These are phyloP conservation scores for Anthopleura xanthogrammica DNA, from an alignment of 92 coral and sea anemone genomes.

Conservation along the genomic window DNA sequence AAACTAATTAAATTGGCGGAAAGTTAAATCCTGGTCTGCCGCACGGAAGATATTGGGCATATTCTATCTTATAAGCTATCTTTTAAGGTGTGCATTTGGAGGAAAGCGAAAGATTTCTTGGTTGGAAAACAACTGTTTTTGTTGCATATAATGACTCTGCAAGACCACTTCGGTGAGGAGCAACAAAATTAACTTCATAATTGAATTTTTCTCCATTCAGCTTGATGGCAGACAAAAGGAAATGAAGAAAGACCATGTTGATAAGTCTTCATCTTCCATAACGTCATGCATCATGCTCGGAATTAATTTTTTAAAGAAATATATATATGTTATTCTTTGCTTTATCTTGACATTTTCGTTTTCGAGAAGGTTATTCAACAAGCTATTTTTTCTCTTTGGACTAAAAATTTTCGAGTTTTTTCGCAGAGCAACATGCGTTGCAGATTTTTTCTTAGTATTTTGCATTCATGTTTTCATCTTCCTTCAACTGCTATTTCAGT, in stretches of 20 bases:
- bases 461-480: not conserved
- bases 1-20: not conserved
- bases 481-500: not conserved
- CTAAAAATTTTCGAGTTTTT: too few relatives aligned
- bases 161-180: not conserved
- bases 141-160: not conserved
- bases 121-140: not conserved
- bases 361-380: too few relatives aligned
- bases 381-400: too few relatives aligned
- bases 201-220: not conserved
- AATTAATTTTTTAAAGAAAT: too few relatives aligned
- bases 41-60: not conserved
- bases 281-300: not conserved
- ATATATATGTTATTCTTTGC: too few relatives aligned
- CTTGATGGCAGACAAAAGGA: not conserved
- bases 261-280: not conserved
- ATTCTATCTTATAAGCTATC: not conserved
- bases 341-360: too few relatives aligned
- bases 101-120: not conserved
- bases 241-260: not conserved
- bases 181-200: not conserved
- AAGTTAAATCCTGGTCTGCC: not conserved
- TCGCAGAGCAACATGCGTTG: too few relatives aligned
- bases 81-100: not conserved
- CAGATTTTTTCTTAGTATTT: too few relatives aligned